phyloP scores from a whole-genome alignment of 2,888 invertebrate genomes.

The Bellardia bayeri region DNA sequence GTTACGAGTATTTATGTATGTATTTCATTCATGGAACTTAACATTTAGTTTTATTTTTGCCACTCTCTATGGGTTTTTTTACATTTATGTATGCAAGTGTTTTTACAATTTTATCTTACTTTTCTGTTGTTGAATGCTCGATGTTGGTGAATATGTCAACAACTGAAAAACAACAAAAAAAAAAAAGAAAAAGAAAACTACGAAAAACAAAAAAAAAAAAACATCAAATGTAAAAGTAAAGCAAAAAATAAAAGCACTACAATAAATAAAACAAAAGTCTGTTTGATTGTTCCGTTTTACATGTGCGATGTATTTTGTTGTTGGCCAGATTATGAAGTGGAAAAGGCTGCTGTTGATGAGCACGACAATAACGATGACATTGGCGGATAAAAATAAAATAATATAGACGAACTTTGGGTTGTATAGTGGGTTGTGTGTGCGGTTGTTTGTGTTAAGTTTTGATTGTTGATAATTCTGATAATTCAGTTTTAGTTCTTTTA shows the following conservation, averaged over 20 bases:
- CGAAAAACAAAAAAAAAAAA: slow-evolving; percentile 35
- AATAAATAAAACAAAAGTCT: slow-evolving; percentile 30
- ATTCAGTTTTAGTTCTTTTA: slow-evolving; percentile 58
- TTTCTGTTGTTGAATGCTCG: slow-evolving; percentile 61
- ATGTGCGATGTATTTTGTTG: slow-evolving; percentile 63
- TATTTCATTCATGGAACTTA: slow-evolving; percentile 54
- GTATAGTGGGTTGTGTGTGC: slow-evolving; percentile 21
- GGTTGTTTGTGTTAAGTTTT: slow-evolving; percentile 18
- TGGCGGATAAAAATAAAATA: slow-evolving; percentile 21
- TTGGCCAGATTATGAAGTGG: slow-evolving; percentile 68
- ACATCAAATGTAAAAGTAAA: slow-evolving; percentile 29
- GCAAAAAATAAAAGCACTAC: slow-evolving; percentile 1
- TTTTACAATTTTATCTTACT: slow-evolving; percentile 43
- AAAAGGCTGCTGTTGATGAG: slow-evolving; percentile 64
- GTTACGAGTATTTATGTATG: slow-evolving; percentile 24
- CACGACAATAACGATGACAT: slow-evolving; percentile 45
- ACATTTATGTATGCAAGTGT: slow-evolving; percentile 16
- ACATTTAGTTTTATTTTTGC: slow-evolving; percentile 54
- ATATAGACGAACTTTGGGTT: slow-evolving; percentile 29
- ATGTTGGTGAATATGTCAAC: slow-evolving; percentile 63
- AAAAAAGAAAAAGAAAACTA: slow-evolving; percentile 3
- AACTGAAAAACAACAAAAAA: slow-evolving; percentile 36
- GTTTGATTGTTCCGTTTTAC: slow-evolving; percentile 58
- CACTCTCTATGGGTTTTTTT: slow-evolving; percentile 15
- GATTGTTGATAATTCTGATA: slow-evolving; percentile 50